A percentile compares a stretch with the other conserved stretches of the same genome.
Evolutionary conservation across 2,113 vertebrate species (phyloP).

Genomic region (Pandion haliaetus): DNA sequence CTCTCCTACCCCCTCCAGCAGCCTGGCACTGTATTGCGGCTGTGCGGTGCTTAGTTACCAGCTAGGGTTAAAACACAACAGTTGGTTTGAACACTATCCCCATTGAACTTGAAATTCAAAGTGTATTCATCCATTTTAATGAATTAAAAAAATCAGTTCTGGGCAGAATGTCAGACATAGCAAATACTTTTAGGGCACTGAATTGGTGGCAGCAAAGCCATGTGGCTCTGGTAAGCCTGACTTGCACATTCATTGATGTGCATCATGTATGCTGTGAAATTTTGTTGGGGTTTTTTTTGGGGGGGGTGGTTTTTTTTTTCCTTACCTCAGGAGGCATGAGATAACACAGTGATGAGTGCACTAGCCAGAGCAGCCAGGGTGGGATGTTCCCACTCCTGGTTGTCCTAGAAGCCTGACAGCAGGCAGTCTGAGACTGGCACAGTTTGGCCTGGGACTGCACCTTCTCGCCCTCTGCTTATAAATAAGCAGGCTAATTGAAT

Average conservation of each 20-base stretch:
- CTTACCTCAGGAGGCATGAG: not conserved
- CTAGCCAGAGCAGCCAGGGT: not conserved
- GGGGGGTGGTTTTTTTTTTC: not conserved
- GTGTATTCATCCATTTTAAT: not conserved
- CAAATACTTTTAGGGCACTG: not conserved
- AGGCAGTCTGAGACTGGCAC: slow-evolving; percentile 39
- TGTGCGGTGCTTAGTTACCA: too few relatives aligned
- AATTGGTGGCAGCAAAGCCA: not conserved
- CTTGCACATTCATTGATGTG: not conserved
- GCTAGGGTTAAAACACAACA: too few relatives aligned
- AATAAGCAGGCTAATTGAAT: slow-evolving; percentile 85
- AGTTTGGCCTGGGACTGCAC: slow-evolving; percentile 70
- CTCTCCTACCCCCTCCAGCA: not conserved
- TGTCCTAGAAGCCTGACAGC: not conserved
- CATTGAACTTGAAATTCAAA: not conserved
- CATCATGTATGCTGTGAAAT: not conserved
- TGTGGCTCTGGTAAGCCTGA: not conserved
- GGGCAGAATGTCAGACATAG: not conserved
- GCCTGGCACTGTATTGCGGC: not conserved
- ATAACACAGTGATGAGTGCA: not conserved
- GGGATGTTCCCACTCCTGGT: not conserved
- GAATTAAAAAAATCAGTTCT: not conserved
- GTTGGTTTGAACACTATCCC: not conserved
- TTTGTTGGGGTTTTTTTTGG: too few relatives aligned
- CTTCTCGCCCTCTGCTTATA: slow-evolving; percentile 71